Base-by-base conservation (phyloP, 2,113 vertebrate species). In the Neodontobutis hainanensis region DNA sequence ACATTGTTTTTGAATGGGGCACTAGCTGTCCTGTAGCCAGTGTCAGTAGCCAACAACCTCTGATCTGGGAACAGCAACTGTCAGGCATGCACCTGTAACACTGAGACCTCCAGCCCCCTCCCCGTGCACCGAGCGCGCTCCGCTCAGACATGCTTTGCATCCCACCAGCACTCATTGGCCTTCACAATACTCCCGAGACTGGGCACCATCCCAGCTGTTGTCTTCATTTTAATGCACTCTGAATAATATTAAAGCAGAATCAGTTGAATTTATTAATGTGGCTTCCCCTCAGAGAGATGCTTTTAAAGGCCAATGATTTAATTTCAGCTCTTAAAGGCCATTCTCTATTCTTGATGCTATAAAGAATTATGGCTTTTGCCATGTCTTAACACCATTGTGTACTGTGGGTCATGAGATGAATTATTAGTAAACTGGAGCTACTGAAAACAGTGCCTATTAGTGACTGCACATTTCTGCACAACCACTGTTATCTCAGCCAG, bases 281-380 rank as follows among this genome's bases (percentile, higher is more conserved):
- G 83, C 78, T 68, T 64, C 79, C 87, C 91, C 89, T 90, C 67
- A 46, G 89, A 91, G 91, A 91, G 86, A 87, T 89, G 89, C 90
- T 90, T 90, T 91, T 90, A 91, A 92, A 93, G 92, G 90, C 88
- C 90, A 92, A 83, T 90, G 90, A 91, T 90, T 93, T 90, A 90
- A 90, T 93, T 90, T 86, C 84, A 77, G 85, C 89, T 89, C 88
- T 92, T 89, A 91, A 91, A 90, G 90, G 88, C 90, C 89, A 85
- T 77, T 78, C 77, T 81, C 76, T 67, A 35, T 81, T 89, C 79
- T 83, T 86, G 85, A 91, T 77, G 88, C 85, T 89, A 73, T 83
- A 76, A 87, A 85, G 87, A 91, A 90, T 89, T 85, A 90, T 77
- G 77, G 83, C 86, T 86, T 85, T 86, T 89, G 83, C 84, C 85